Base-by-base conservation (phyloP, 1,140 invertebrate species). In the Drosophila arizonae region DNA sequence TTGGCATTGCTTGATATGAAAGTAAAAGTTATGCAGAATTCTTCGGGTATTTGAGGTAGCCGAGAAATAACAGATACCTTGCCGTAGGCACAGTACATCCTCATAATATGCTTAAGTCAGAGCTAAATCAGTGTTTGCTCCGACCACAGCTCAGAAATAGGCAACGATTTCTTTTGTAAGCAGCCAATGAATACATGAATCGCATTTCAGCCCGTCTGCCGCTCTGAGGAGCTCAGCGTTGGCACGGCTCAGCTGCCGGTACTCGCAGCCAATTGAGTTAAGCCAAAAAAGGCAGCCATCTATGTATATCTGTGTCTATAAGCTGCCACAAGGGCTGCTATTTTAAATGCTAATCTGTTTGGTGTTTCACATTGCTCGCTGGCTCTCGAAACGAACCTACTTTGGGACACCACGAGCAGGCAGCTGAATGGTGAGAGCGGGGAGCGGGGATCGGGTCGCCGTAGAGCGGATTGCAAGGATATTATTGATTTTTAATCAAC, bases 401-500 rank as follows among this genome's bases (percentile, higher is more conserved):
- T 76, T 73, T 69, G 77, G 71, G 77, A 61, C 64, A 72, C 63
- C 13, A 8, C 24, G 48, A 13, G 11, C 10, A 39, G 52, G 41
- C 46, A 15, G 46, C n/a, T 4, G 46, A 30, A 36, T 51, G 39
- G 43, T 15, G 65, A 11, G 43, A 8, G 45, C 45, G 28, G 58
- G 4, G 28, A 4, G 28, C 28, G 6, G 28, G 4, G 1, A 6
- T 21, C 1, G 11, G 51, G 28, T 28, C 6, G 43, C 11, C 17
- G 2, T n/a, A 45, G 57, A 28, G 41, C 45, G 43, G 58, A 28
- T n/a, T 4, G 45, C 30, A 21, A 17, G 46, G 15, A 50, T 57
- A 51, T 33, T 90, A 90, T 90, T 74, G 87, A 90, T 90, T 90
- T 90, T 88, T 81, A 90, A 90, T 90, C 87, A 90, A 63, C 64